Percentiles rank a stretch among this genome's conserved stretches.
These are phyloP conservation scores for Myrmecobius fasciatus DNA, from an alignment of 2,113 vertebrate species.

Conservation along the genomic window DNA sequence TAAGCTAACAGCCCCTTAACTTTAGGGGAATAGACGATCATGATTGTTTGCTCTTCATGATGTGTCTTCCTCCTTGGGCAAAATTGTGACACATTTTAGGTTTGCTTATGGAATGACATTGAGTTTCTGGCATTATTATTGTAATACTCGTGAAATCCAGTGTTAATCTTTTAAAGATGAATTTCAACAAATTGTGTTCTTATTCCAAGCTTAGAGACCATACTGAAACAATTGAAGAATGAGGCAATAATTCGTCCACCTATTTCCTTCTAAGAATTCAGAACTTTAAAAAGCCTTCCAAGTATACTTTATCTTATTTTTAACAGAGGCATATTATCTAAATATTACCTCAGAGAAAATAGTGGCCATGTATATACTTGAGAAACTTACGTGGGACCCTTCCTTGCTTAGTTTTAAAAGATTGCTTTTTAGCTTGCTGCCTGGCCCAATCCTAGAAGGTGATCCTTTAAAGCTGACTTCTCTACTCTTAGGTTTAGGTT, in stretches of 20 bases:
- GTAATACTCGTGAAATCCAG: background rate
- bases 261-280: background rate
- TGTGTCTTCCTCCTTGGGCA: constrained; percentile 3
- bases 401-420: background rate
- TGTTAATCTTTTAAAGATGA: constrained; percentile 16
- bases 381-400: background rate
- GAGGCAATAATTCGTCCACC: background rate
- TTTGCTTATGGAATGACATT: constrained; percentile 39
- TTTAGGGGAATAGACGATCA: constrained; percentile 1
- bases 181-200: background rate
- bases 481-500: background rate
- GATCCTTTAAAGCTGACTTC: background rate
- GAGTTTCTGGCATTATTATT: constrained; percentile 13
- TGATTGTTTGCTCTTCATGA: background rate
- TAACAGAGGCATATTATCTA: background rate
- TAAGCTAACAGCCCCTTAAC: constrained; percentile 22
- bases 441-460: background rate
- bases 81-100: constrained; percentile 24
- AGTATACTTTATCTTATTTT: background rate
- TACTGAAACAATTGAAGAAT: background rate
- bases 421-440: background rate
- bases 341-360: background rate
- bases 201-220: background rate
- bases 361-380: background rate
- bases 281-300: background rate